A percentile compares a stretch with the other conserved stretches of the same genome.
These are phyloP conservation scores for Trissolcus japonicus DNA, from an alignment of 2,888 invertebrate genomes.

Conservation along the genomic window DNA sequence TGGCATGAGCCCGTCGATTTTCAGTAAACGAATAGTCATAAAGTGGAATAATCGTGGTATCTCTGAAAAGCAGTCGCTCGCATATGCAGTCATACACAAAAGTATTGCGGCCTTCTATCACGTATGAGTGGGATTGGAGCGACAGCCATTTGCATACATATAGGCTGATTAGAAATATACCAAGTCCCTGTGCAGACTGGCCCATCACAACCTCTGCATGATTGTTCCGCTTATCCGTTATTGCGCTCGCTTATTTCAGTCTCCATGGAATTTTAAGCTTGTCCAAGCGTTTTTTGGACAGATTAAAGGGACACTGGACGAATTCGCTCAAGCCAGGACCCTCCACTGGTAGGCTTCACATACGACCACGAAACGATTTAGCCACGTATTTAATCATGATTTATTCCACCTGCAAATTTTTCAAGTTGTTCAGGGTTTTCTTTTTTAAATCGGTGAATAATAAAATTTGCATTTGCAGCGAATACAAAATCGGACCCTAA, in stretches of 20 bases:
- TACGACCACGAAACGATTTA: not conserved
- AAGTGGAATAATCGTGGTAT: conserved; percentile 51
- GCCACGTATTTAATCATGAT: conserved; percentile 5
- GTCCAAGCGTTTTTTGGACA: conserved; percentile 49
- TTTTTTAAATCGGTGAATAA: too few relatives aligned
- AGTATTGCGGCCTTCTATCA: conserved; percentile 68
- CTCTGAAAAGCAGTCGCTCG: conserved; percentile 52
- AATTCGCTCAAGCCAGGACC: conserved; percentile 4
- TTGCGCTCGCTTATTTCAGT: conserved; percentile 60
- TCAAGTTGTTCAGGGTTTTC: too few relatives aligned
- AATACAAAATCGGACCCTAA: too few relatives aligned
- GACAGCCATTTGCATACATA: conserved; percentile 76
- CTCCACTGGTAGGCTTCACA: too few relatives aligned
- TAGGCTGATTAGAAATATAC: conserved; percentile 71
- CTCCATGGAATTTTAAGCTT: conserved; percentile 55
- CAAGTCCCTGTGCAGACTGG: conserved; percentile 67
- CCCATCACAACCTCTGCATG: conserved; percentile 70
- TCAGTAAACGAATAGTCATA: conserved; percentile 56
- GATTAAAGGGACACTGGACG: conserved; percentile 39
- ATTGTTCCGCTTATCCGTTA: conserved; percentile 74
- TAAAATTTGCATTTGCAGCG: too few relatives aligned
- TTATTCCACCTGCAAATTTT: too few relatives aligned
- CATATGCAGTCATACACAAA: conserved; percentile 52
- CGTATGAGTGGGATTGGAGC: conserved; percentile 72
- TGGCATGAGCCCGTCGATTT: conserved; percentile 52